These are phyloP conservation scores for Drosophila bocqueti DNA, from an alignment of 1,140 invertebrate genomes.

Conservation along the genomic window DNA sequence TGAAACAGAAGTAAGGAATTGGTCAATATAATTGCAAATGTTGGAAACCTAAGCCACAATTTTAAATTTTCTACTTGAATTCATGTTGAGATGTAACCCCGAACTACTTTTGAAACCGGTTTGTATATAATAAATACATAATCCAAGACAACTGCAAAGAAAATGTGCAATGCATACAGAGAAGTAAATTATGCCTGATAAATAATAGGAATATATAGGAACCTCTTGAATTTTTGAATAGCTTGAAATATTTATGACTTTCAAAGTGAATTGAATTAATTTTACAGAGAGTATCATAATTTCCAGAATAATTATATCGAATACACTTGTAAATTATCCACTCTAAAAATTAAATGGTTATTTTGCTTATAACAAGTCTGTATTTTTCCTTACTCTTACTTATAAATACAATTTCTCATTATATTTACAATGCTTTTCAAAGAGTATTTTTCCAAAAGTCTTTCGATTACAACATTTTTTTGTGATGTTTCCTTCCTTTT, in stretches of 20 bases:
- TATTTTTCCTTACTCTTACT: not conserved
- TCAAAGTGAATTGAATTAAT: too few species aligned
- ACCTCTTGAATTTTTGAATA: not conserved
- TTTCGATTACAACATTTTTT: not conserved
- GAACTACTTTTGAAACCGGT: slow-evolving; percentile 23
- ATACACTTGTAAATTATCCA: not conserved
- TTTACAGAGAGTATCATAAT: not conserved
- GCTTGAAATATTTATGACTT: not conserved
- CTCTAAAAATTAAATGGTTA: not conserved
- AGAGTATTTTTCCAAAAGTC: slow-evolving; percentile 17
- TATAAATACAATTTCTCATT: not conserved
- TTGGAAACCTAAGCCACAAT: not conserved
- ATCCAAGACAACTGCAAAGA: not conserved
- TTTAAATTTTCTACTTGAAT: not conserved
- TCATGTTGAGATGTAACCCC: not conserved
- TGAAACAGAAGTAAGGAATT: not conserved
- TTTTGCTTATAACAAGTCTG: not conserved
- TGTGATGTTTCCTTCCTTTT: slow-evolving; percentile 25
- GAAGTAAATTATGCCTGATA: not conserved
- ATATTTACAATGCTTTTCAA: not conserved
- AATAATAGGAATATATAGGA: not conserved
- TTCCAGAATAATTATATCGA: not conserved
- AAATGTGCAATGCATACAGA: not conserved
- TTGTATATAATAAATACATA: not conserved
- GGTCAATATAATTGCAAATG: not conserved